phyloP scores from a whole-genome alignment of 2,888 invertebrate genomes.

The Ennomos fuscantarius region DNA sequence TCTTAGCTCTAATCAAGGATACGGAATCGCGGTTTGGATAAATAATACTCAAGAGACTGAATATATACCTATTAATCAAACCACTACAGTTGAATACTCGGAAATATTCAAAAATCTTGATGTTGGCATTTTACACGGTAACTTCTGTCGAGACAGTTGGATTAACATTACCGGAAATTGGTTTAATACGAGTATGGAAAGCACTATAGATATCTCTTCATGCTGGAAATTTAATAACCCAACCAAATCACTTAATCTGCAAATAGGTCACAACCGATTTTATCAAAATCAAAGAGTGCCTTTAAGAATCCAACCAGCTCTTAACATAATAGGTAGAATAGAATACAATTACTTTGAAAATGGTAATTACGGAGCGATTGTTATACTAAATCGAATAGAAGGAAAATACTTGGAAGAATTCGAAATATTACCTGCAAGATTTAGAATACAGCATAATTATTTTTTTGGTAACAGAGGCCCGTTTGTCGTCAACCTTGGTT shows the following conservation, averaged over 20 bases:
- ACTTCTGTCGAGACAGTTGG: conserved; percentile 94
- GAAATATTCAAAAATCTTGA: conserved; percentile 95
- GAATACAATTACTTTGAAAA: conserved; percentile 96
- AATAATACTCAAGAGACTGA: conserved; percentile 93
- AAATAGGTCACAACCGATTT: conserved; percentile 95
- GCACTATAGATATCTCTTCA: conserved; percentile 92
- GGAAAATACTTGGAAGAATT: conserved; percentile 90
- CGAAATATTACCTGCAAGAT: conserved; percentile 88
- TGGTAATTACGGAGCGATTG: conserved; percentile 92
- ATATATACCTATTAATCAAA: conserved; percentile 92
- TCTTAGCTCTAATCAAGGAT: conserved; percentile 94
- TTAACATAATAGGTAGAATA: conserved; percentile 91
- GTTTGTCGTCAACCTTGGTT: conserved; percentile 94
- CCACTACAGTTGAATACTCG: conserved; percentile 94
- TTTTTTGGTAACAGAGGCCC: conserved; percentile 95
- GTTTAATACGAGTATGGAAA: conserved; percentile 92
- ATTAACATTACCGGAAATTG: conserved; percentile 97
- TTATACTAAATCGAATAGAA: conserved; percentile 90
- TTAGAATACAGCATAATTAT: conserved; percentile 93
- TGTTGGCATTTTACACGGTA: conserved; percentile 95
- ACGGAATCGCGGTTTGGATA: conserved; percentile 95
- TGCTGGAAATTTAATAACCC: conserved; percentile 89
- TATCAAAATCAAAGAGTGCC: conserved; percentile 90
- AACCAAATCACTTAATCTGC: conserved; percentile 85
- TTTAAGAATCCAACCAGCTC: conserved; percentile 91